Evolutionary conservation across 2,888 invertebrate genomes (phyloP).

Genomic region (Venustoraphidia nigricollis): DNA sequence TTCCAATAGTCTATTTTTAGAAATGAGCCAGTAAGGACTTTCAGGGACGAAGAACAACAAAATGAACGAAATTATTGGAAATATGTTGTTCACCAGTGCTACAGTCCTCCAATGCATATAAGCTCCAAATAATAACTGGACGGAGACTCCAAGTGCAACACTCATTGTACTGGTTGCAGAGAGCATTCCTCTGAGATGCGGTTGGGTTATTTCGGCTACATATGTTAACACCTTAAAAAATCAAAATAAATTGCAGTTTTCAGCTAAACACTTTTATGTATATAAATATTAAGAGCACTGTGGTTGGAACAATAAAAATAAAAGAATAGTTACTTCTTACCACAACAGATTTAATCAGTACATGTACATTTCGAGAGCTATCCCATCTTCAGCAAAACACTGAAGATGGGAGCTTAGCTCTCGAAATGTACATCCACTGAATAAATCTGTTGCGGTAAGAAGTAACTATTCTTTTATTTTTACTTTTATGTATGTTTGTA

Average conservation of each 20-base stretch:
- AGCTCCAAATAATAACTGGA: slow-evolving; percentile 59
- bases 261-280: no score
- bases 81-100: slow-evolving; percentile 47
- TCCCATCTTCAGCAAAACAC: no score
- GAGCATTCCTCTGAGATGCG: slow-evolving; percentile 57
- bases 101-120: slow-evolving; percentile 56
- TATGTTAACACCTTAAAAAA: slow-evolving; percentile 54
- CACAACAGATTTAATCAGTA: no score
- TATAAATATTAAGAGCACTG: no score
- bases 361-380: no score
- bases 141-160: slow-evolving; percentile 59
- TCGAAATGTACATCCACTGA: no score
- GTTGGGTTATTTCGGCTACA: slow-evolving; percentile 71
- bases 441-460: no score
- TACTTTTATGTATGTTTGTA: no score
- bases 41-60: slow-evolving; percentile 61
- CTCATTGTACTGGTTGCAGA: slow-evolving; percentile 61
- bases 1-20: slow-evolving; percentile 45
- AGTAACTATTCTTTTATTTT: no score
- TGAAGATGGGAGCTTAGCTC: no score
- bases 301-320: no score
- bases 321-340: no score
- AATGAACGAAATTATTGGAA: slow-evolving; percentile 46
- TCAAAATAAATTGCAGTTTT: background rate
- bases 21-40: slow-evolving; percentile 66